Base-by-base conservation (phyloP, 1,140 invertebrate species). In the Tribolium madens region DNA sequence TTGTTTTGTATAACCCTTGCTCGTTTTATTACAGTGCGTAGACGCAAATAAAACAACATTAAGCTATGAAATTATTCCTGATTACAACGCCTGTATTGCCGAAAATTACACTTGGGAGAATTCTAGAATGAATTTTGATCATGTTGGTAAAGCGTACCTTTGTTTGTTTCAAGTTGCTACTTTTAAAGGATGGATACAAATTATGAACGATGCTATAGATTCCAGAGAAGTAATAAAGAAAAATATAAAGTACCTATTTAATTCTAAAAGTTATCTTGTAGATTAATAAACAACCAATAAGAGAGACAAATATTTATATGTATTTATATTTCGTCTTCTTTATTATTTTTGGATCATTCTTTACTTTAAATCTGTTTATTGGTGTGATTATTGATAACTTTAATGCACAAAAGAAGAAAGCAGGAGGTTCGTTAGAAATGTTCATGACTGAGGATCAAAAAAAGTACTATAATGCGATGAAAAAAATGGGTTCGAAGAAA, bases 381-480 rank as follows among this genome's bases (percentile, higher is more conserved):
- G 96, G 96, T 91, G 97, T 98, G 84, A 98, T 98, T 89, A 98
- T 98, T 87, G 96, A 98, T 86, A 98, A 98, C 88, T 98, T 98
- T 88, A 99, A 99, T 88, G 96, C 98, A 88, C 97, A 99, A 88
- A 99, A 99, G 91, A 99, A 99, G 89, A 98, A 98, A 89, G 95
- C 96, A 83, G 98, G 98, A 85, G 97, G 97, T 81, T 98, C 97
- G 78, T 90, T 99, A 53, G 97, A 99, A 87, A 97, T 99, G 96
- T 99, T 99, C 90, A 99, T 99, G 97, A 99, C 97, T 80, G 97
- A 99, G 87, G 97, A 99, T 89, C 98, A 99, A 88, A 99, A 99
- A 91, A 99, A 99, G 89, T 99, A 99, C 88, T 99, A 99, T 89
- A 98, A 98, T 87, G 97, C 97, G 71, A 99, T 99, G 98, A 99